Evolutionary conservation across 1,140 invertebrate genomes (phyloP).

Genomic region (Caenorhabditis latens): DNA sequence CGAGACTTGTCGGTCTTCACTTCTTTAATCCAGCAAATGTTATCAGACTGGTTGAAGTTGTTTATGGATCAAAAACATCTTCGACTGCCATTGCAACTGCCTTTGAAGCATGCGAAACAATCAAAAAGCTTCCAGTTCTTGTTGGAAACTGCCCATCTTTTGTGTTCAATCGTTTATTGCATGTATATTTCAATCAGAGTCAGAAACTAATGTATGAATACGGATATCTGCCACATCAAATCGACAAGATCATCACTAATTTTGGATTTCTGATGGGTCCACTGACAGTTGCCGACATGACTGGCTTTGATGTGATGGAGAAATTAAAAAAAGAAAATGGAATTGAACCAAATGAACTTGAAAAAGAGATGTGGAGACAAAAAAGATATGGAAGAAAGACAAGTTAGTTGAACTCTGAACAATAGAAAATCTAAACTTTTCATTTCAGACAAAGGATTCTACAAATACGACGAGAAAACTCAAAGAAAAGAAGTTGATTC

Average conservation of each 20-base stretch:
- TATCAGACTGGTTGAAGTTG: slow-evolving; percentile 77
- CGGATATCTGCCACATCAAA: slow-evolving; percentile 74
- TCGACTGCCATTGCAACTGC: slow-evolving; percentile 78
- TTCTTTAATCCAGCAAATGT: slow-evolving; percentile 79
- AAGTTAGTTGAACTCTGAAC: background rate
- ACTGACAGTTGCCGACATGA: slow-evolving; percentile 76
- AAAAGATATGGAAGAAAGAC: slow-evolving; percentile 67
- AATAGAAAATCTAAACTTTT: background rate
- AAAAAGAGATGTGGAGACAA: slow-evolving; percentile 56
- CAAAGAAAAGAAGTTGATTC: slow-evolving; percentile 55
- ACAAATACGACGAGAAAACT: slow-evolving; percentile 61
- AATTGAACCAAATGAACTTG: slow-evolving; percentile 51
- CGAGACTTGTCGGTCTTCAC: slow-evolving; percentile 78
- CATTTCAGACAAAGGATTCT: slow-evolving; percentile 61
- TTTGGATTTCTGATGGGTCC: slow-evolving; percentile 78
- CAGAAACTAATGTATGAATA: slow-evolving; percentile 74
- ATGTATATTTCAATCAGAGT: slow-evolving; percentile 70
- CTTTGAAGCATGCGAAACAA: slow-evolving; percentile 76
- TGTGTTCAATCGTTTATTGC: slow-evolving; percentile 78
- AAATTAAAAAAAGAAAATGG: slow-evolving; percentile 64
- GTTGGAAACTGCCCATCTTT: slow-evolving; percentile 78
- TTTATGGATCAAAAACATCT: slow-evolving; percentile 76
- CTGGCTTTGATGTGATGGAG: slow-evolving; percentile 71
- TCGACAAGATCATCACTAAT: slow-evolving; percentile 77
- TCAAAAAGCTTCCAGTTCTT: slow-evolving; percentile 78